These are phyloP conservation scores for Aphrophora alni DNA, from an alignment of 2,888 invertebrate genomes.

Conservation along the genomic window DNA sequence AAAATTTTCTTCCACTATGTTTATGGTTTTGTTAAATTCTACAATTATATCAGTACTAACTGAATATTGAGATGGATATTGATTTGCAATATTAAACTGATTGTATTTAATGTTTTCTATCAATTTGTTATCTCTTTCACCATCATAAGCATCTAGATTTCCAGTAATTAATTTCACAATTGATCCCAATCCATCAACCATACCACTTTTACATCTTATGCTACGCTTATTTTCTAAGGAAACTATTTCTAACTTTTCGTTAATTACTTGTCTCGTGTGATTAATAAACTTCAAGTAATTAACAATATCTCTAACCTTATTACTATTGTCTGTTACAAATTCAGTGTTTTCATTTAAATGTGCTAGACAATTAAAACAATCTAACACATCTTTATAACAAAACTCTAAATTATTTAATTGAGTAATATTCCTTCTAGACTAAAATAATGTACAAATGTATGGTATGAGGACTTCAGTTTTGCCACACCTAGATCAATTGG, in stretches of 20 bases:
- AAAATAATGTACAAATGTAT: background rate
- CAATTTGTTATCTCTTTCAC: background rate
- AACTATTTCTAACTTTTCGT: background rate
- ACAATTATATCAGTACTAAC: too few relatives aligned
- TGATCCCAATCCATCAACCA: background rate
- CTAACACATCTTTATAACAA: background rate
- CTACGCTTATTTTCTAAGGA: background rate
- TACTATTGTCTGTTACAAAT: background rate
- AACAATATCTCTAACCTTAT: background rate
- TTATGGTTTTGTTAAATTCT: too few relatives aligned
- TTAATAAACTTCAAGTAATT: background rate
- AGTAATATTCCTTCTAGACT: background rate
- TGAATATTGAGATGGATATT: too few relatives aligned
- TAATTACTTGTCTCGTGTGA: background rate
- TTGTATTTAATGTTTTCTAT: background rate
- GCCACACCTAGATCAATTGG: background rate
- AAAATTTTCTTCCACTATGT: too few relatives aligned
- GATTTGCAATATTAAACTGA: too few relatives aligned
- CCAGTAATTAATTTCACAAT: background rate
- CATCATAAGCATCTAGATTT: background rate
- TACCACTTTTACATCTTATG: background rate
- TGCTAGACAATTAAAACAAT: background rate
- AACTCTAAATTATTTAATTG: background rate
- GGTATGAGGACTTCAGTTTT: background rate
- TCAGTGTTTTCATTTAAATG: background rate